phyloP scores from a whole-genome alignment of 1,140 invertebrate genomes.

The Leptopilina clavipes region DNA sequence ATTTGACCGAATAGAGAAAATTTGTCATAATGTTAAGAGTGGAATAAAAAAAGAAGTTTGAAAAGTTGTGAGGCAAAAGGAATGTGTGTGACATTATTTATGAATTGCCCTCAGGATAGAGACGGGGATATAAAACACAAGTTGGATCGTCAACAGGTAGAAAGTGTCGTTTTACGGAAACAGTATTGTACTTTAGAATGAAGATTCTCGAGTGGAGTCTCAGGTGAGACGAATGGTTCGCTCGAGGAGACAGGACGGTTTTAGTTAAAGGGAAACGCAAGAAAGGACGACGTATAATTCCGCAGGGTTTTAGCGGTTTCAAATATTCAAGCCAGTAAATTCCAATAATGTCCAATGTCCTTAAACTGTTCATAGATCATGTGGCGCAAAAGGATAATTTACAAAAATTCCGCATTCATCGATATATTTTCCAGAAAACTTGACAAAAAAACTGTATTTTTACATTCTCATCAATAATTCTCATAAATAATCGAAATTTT shows the following conservation, averaged over 20 bases:
- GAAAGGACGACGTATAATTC: slow-evolving; percentile 37
- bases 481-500: no score
- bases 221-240: slow-evolving; percentile 55
- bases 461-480: no score
- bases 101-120: no score
- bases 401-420: slow-evolving; percentile 67
- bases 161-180: slow-evolving; percentile 34
- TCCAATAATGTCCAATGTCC: slow-evolving; percentile 65
- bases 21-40: no score
- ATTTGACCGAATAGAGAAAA: no score
- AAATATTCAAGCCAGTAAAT: slow-evolving; percentile 69
- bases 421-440: slow-evolving; percentile 49
- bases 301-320: no score
- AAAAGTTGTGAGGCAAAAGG: no score
- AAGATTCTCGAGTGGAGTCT: slow-evolving; percentile 2
- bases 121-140: no score
- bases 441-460: no score
- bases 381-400: slow-evolving; percentile 57
- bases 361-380: slow-evolving; percentile 65
- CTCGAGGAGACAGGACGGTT: slow-evolving; percentile 37
- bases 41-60: no score
- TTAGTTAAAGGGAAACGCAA: slow-evolving; percentile 1
- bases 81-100: no score
- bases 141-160: slow-evolving; percentile 34
- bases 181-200: slow-evolving; percentile 25